Evolutionary conservation across 1,140 invertebrate genomes (phyloP), one percentile per base, ranked within the genome.

Genomic region (Neodiprion pinetum): DNA sequence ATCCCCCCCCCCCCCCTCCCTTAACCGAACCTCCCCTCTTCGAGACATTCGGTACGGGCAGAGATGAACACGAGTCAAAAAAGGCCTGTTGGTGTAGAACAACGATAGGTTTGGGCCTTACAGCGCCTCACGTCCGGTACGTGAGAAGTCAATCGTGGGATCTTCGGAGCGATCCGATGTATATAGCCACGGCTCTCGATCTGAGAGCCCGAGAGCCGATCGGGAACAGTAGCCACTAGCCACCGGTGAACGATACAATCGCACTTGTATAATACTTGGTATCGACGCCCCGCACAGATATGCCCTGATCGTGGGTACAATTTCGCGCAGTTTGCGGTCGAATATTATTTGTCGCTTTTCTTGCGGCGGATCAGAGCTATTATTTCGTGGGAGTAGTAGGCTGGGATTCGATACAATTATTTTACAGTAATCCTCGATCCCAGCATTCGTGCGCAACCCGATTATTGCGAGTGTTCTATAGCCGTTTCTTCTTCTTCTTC

Each of bases 301-400:
- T 74, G 79, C 78, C 82, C 82, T 79, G 71, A 74, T 84, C 78
- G 72, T 71, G 76, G 28, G 73, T 68, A 83, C 80, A 83, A 84
- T 86, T 86, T 85, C 78, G 80, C 80, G 78, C 78, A 83, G 82
- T 84, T 85, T 86, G 84, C 81, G 84, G 84, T 86, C 79, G 77
- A 83, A 84, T 77, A 83, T 85, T 84, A 83, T 85, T 85, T 85
- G 81, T 85, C 82, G 78, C 81, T 80, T 79, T 72, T 76, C 80
- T 81, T 79, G 53, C 53, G 53, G 28, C 28, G 28, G 28, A 40
- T 40, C 28, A 40, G 28, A 12, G 53, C 53, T 61, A 61, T 61
- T 61, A 61, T 61, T 61, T 17, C 11, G 4, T 61, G 53, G 11
- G 53, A 17, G 53, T 12, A n/a, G 53, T 11, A 61, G 53, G 53